These are phyloP conservation scores for Geococcyx californianus DNA, from an alignment of 2,113 vertebrate species.

Conservation along the genomic window DNA sequence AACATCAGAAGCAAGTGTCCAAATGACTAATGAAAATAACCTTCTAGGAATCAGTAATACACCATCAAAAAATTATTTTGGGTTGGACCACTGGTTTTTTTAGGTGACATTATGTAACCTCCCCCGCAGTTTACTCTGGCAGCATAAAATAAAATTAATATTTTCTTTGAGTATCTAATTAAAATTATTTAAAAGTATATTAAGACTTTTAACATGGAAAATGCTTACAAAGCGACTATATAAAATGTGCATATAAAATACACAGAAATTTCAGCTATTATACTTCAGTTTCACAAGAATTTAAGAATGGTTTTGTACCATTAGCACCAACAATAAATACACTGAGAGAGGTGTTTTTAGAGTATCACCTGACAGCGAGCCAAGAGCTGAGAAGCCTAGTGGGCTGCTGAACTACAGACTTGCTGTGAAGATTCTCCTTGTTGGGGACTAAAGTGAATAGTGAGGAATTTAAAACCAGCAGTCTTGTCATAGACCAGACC, in stretches of 20 bases:
- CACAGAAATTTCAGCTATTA: neutral
- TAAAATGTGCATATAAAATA: neutral
- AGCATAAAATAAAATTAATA: neutral
- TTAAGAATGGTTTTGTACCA: neutral
- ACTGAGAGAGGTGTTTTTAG: neutral
- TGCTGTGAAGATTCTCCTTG: neutral
- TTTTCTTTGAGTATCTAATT: too few relatives aligned
- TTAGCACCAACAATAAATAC: neutral
- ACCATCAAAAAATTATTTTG: neutral
- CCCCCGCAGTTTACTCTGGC: neutral
- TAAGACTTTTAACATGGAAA: neutral
- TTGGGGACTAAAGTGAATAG: neutral
- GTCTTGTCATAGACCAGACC: neutral
- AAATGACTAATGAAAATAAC: neutral
- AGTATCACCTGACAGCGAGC: neutral
- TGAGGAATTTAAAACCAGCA: neutral
- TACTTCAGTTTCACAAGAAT: neutral
- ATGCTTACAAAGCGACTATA: neutral
- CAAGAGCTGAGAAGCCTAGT: neutral
- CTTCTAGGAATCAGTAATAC: neutral
- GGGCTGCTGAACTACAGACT: neutral
- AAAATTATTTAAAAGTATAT: too few relatives aligned
- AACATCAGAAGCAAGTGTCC: neutral
- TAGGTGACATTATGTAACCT: neutral
- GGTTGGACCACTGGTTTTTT: neutral